Base-by-base conservation (phyloP, 2,888 invertebrate species). In the Ceraclea dissimilis region DNA sequence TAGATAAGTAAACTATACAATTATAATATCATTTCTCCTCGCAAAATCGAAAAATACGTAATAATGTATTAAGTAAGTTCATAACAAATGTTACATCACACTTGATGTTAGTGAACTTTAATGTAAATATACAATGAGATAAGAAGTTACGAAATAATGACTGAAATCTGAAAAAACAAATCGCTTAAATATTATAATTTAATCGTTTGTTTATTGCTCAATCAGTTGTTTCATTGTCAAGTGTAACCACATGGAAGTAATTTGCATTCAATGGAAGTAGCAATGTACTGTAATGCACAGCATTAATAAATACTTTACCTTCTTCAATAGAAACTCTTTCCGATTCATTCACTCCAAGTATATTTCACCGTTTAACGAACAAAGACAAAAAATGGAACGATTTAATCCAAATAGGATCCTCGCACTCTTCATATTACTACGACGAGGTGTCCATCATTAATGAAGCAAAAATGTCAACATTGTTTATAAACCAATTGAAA, bases 391-490 rank as follows among this genome's bases (percentile, higher is more conserved):
- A 61, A 57, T 61, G 57, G 59, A 59, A 52, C 61, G 39, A 22
- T 33, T 13, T 2, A 19, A 49, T 52, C 57, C 20, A 56, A 59
- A 59, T 57, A 49, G 58, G 57, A 57, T 58, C 21, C 39, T 34
- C 11, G 44, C 33, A 19, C 22, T 56, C 22, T 34, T 31, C 6
- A 46, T 49, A 19, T 19, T 17, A 19, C 48, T 51, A 49, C 39
- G 34, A 39, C 33, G 49, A 52, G 39, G 47, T 46, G 34, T 33
- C 53, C 17, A 26, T 43, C 26, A 8, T 17, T 2, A 39, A n/a
- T 19, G 17, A 33, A 33, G 16, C 68, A 66, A 70, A 71, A 76
- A 72, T 64, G 73, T 64, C 66, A 60, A 57, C 63, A 57, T 59
- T 61, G 63, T 59, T 63, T 68, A 64, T 64, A 60, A 59, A 59